Evolutionary conservation across 1,140 invertebrate genomes (phyloP).

Genomic region (Homarus americanus): DNA sequence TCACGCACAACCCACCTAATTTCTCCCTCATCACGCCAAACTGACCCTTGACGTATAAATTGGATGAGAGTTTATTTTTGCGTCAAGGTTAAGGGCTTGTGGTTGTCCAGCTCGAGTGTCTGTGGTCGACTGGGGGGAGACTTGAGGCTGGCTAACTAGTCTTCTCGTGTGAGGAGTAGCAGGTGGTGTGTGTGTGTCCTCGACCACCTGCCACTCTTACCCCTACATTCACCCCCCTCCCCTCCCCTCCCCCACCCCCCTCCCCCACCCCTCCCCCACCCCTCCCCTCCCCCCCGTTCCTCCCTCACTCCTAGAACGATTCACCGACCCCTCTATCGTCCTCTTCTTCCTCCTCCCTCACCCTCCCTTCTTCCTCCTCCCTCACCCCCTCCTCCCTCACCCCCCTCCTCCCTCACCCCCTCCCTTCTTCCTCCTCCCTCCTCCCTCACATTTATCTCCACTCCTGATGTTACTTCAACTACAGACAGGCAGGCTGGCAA

Average conservation of each 20-base stretch:
- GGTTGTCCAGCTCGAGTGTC: too few relatives aligned
- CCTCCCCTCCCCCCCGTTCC: not conserved
- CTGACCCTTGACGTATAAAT: not conserved
- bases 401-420: not conserved
- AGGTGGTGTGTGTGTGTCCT: too few relatives aligned
- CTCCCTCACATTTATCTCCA: not conserved
- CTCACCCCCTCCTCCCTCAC: not conserved
- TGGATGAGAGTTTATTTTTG: too few relatives aligned
- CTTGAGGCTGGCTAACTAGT: too few relatives aligned
- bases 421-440: not conserved
- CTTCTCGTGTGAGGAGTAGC: too few relatives aligned
- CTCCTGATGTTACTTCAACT: too few relatives aligned
- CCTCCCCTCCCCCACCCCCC: not conserved
- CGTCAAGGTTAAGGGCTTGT: too few relatives aligned
- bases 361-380: not conserved
- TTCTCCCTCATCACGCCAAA: constrained; percentile 9
- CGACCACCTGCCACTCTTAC: not conserved
- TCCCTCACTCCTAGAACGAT: not conserved
- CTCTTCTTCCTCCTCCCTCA: not conserved
- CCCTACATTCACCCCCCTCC: not conserved
- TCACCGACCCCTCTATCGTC: not conserved
- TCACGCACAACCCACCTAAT: constrained; percentile 1
- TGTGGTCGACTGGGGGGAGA: too few relatives aligned
- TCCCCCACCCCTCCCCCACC: not conserved
- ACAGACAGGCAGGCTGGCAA: too few relatives aligned